These are phyloP conservation scores for Tuta absoluta DNA, from an alignment of 2,888 invertebrate species.

Conservation along the genomic window DNA sequence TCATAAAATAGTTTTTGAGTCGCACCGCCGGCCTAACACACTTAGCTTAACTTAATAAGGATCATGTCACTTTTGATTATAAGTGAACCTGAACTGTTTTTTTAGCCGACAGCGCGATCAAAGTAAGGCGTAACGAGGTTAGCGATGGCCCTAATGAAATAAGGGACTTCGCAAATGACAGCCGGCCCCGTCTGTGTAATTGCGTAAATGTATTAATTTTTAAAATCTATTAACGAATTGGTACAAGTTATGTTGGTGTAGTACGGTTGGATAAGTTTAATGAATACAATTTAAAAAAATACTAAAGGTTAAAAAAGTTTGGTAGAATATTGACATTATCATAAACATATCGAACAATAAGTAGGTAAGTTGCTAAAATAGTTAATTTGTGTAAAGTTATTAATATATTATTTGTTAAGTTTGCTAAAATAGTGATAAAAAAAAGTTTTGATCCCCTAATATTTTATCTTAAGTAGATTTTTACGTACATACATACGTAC, in stretches of 20 bases:
- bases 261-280: not conserved
- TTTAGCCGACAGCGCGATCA: slow-evolving; percentile 59
- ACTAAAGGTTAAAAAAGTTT: too few relatives aligned
- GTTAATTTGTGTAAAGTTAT: too few relatives aligned
- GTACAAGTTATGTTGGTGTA: slow-evolving; percentile 38
- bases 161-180: slow-evolving; percentile 62
- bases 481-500: too few relatives aligned
- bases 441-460: too few relatives aligned
- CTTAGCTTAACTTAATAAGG: slow-evolving; percentile 78
- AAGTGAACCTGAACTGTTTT: slow-evolving; percentile 56
- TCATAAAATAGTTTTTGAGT: slow-evolving; percentile 82
- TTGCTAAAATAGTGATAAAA: too few relatives aligned
- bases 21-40: slow-evolving; percentile 74
- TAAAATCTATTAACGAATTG: slow-evolving; percentile 75
- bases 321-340: not conserved
- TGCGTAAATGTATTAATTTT: slow-evolving; percentile 73
- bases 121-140: slow-evolving; percentile 61
- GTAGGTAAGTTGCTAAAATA: too few relatives aligned
- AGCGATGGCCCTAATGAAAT: slow-evolving; percentile 58
- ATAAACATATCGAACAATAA: too few relatives aligned
- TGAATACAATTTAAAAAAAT: not conserved
- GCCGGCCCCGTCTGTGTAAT: slow-evolving; percentile 55
- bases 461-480: too few relatives aligned
- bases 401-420: too few relatives aligned
- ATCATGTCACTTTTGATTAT: slow-evolving; percentile 80